Evolutionary conservation across 2,888 invertebrate genomes (phyloP).

Genomic region (Drosophila tanythrix): DNA sequence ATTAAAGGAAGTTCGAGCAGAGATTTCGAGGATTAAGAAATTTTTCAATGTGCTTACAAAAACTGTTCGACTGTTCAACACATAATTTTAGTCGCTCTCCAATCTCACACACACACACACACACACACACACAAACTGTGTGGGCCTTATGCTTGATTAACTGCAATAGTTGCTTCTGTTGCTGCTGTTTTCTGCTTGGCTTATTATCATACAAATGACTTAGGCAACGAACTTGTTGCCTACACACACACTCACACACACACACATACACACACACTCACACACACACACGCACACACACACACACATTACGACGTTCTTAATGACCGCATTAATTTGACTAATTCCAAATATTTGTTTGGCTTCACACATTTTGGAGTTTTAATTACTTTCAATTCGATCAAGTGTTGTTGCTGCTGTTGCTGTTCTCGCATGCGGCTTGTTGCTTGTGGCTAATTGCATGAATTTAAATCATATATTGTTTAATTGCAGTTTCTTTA

Average conservation of each 20-base stretch:
- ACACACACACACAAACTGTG: slow-evolving; percentile 1
- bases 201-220: slow-evolving; percentile 58
- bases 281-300: slow-evolving; percentile 2
- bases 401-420: slow-evolving; percentile 9
- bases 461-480: slow-evolving; percentile 43
- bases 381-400: slow-evolving; percentile 41
- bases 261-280: slow-evolving; percentile 5
- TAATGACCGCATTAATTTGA: slow-evolving; percentile 46
- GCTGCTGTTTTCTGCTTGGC: slow-evolving; percentile 21
- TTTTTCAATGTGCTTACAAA: slow-evolving; percentile 5
- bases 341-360: slow-evolving; percentile 39
- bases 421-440: not conserved
- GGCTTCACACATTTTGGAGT: slow-evolving; percentile 27
- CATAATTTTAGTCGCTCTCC: slow-evolving; percentile 26
- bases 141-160: slow-evolving; percentile 39
- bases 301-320: slow-evolving; percentile 5
- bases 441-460: slow-evolving; percentile 2
- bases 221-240: slow-evolving; percentile 58
- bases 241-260: slow-evolving; percentile 15
- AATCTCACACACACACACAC: slow-evolving; percentile 25
- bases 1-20: not conserved
- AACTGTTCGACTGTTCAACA: not conserved
- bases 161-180: slow-evolving; percentile 23
- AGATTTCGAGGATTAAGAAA: not conserved
- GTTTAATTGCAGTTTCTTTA: slow-evolving; percentile 3